Evolutionary conservation across 2,888 invertebrate genomes (phyloP).

Genomic region (Beris chalybata): DNA sequence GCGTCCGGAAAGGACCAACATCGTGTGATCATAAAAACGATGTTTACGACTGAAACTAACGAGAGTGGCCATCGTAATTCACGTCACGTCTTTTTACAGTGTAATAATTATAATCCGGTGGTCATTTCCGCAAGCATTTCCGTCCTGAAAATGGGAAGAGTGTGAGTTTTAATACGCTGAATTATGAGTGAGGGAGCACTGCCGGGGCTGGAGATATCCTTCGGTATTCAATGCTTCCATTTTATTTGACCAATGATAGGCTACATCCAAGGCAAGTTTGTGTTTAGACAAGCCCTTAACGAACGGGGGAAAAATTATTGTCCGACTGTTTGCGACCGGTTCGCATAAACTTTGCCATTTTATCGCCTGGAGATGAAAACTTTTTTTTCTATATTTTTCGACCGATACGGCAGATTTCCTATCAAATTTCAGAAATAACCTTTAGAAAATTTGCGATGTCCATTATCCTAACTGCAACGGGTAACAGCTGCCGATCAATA

Average conservation of each 20-base stretch:
- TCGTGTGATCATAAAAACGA: slow-evolving; percentile 1
- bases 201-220: neutral
- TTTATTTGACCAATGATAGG: neutral
- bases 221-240: neutral
- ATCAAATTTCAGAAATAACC: no score
- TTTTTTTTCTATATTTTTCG: no score
- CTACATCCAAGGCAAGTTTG: neutral
- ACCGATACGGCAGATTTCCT: no score
- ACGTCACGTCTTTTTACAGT: slow-evolving; percentile 22
- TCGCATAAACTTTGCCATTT: slow-evolving; percentile 16
- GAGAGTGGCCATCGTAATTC: slow-evolving; percentile 20
- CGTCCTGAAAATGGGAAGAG: neutral
- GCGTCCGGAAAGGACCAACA: no score
- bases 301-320: slow-evolving; percentile 17
- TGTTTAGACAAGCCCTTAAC: neutral
- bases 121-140: slow-evolving; percentile 19
- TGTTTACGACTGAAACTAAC: slow-evolving; percentile 16
- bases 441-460: no score
- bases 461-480: no score
- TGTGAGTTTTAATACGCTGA: neutral
- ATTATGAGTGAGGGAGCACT: slow-evolving; percentile 6
- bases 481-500: no score
- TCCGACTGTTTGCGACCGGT: slow-evolving; percentile 6
- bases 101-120: slow-evolving; percentile 30
- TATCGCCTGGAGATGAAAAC: neutral